These are phyloP conservation scores for Apis dorsata DNA, from an alignment of 1,140 invertebrate species.

Conservation along the genomic window DNA sequence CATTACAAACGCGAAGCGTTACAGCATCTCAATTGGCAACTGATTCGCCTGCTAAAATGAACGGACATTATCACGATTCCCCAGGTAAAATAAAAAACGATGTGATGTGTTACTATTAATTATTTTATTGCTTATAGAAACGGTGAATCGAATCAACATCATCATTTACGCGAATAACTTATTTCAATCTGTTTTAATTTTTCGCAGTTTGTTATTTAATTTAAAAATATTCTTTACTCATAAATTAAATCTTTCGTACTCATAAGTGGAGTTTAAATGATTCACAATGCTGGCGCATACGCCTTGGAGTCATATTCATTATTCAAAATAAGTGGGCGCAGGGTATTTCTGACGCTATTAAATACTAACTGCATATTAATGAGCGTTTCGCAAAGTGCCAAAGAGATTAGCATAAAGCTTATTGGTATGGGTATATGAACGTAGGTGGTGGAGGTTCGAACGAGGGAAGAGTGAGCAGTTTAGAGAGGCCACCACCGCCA, in stretches of 20 bases:
- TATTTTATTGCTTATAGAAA: neutral
- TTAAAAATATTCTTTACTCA: neutral
- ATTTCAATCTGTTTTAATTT: neutral
- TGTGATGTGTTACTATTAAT: neutral
- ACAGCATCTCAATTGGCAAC: constrained; percentile 93
- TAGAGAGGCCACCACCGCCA: constrained; percentile 85
- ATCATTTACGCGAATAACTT: neutral
- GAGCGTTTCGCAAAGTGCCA: constrained; percentile 30
- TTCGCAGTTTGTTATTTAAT: neutral
- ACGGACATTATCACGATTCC: constrained; percentile 86
- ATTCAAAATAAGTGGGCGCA: constrained; percentile 30
- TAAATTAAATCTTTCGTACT: neutral
- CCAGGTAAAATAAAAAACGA: constrained; percentile 79
- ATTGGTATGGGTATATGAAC: constrained; percentile 64
- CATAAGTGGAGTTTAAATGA: neutral
- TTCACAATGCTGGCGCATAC: neutral
- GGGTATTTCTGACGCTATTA: constrained; percentile 26
- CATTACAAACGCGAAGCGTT: constrained; percentile 92
- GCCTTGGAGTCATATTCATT: neutral
- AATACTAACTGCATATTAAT: constrained; percentile 55
- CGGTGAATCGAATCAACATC: neutral
- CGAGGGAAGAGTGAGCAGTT: constrained; percentile 81
- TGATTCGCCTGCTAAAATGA: constrained; percentile 90
- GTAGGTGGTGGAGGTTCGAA: constrained; percentile 78
- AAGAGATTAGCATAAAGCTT: constrained; percentile 55